phyloP scores from a whole-genome alignment of 2,888 invertebrate genomes.

The Lamproptera curius region DNA sequence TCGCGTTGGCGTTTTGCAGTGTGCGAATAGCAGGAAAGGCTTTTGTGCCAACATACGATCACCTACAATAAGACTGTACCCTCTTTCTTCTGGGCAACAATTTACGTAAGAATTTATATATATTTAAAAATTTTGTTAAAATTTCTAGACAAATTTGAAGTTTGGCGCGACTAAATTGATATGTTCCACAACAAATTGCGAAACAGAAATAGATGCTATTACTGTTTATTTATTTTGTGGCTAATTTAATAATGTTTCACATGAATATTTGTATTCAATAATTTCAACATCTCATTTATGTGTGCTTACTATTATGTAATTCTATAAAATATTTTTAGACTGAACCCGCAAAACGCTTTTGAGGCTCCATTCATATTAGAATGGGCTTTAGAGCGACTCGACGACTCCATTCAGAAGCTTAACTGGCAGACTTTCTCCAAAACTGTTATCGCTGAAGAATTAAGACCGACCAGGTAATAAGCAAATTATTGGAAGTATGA shows the following conservation, averaged over 20 bases:
- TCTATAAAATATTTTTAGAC: slow-evolving; percentile 46
- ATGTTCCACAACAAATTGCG: too few species aligned
- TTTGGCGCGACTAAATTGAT: too few species aligned
- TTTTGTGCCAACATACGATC: slow-evolving; percentile 57
- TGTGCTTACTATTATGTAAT: too few species aligned
- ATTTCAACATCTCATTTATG: too few species aligned
- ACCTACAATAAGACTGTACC: slow-evolving; percentile 54
- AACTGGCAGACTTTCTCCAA: slow-evolving; percentile 53
- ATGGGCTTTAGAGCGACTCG: slow-evolving; percentile 57
- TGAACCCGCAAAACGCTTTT: slow-evolving; percentile 48
- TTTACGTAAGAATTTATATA: too few species aligned
- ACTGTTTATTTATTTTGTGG: too few species aligned
- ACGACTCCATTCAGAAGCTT: slow-evolving; percentile 50
- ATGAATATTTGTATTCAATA: too few species aligned
- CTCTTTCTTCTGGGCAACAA: slow-evolving; percentile 42
- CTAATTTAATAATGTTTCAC: too few species aligned
- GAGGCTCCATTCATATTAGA: slow-evolving; percentile 61
- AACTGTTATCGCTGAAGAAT: slow-evolving; percentile 50
- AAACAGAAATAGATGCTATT: too few species aligned
- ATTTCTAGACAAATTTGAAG: too few species aligned
- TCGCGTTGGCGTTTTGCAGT: slow-evolving; percentile 51
- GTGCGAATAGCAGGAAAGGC: slow-evolving; percentile 33
- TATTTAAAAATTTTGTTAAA: too few species aligned
- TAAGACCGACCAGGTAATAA: slow-evolving; percentile 53
- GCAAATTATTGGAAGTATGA: too few species aligned